Evolutionary conservation across 1,140 invertebrate species (phyloP), one percentile per base, ranked within the genome.

Genomic region (Gonatopus flavifemur): DNA sequence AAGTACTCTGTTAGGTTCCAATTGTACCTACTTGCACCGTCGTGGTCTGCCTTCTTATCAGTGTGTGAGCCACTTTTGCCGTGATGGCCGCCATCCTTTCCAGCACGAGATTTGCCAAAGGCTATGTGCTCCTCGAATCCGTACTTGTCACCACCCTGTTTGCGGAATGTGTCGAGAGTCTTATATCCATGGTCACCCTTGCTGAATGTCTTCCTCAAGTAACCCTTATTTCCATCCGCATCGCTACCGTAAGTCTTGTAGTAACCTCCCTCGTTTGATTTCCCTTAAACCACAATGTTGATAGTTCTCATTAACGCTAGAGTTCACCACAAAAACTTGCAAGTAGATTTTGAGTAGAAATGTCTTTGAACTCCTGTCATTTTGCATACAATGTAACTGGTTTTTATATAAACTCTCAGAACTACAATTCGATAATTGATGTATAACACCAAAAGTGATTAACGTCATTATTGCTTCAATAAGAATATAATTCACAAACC

Each of bases 151-250:
- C 85, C 84, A 15, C 82, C 82, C 64, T 84, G 85, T 69, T 87
- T 87, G 72, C 88, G 86, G 71, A 81, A 88, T 31, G 83, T 85
- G 64, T 87, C 86, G 55, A 84, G 83, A 53, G 82, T 82, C 65
- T 87, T 85, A 77, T 87, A 88, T 0, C 86, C 86, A 55, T 85
- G 82, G 62, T 84, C 83, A 7, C 84, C 86, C 48, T 85, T 82
- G 56, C 82, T 84, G 16, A 80, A 74, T 65, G 79, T 81, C 61
- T 82, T 82, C 52, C 82, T 81, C 30, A 82, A 78, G 69, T 85
- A 88, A 2, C 86, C 86, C 44, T 86, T 82, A 48, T 85, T 81
- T 22, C 84, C 84, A 39, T 86, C 83, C 10, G 81, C 81, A 53
- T 82, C 82, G 51, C 62, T 71, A 2, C 74, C 74, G 57, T 67